Base-by-base conservation (phyloP, 2,113 vertebrate species). In the Ia io region DNA sequence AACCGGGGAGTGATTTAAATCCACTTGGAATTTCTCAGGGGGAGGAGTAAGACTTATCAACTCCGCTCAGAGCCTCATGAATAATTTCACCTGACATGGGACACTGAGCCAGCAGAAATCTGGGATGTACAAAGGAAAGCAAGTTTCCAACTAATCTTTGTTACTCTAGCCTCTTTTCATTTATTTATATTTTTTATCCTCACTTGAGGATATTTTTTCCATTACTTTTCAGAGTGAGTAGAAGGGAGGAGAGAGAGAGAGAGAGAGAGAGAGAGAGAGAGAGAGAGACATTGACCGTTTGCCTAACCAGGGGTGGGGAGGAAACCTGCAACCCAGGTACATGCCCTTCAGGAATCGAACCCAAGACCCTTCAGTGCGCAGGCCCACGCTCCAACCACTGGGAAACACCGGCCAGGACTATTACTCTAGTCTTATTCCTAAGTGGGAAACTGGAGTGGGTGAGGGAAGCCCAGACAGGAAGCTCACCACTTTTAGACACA, bases 11-110 rank as follows among this genome's bases (percentile, higher is more conserved):
- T 95, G 96, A 96, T 94, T 97, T 93, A 96, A 94, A 89, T 42
- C 88, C 93, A 87, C 63, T 86, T 93, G 94, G 96, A 97, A 95
- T 97, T 96, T 96, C 97, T 49, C 90, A 82, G 73, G 82, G 84
- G 59, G 74, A 90, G 71, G 82, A 83, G 79, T 49, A 53, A 88
- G 79, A 95, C 63, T 93, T 79, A 86, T 47, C 95, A 94, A 17
- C 63, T 83, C 70, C 65, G 85, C 35, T 78, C 70, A 69, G 85
- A 47, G n/a, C 30, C 78, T 67, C 0, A 0, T 91, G 78, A 96
- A 77, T 98, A 92, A 95, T 51, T 92, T 96, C 91, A 61, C 65
- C 69, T 95, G 95, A 96, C 91, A 67, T 8, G 22, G 18, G 63
- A 93, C 25, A 77, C 49, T 92, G 93, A 95, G 95, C 10, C 17